Evolutionary conservation across 23 tunicate genomes (phyloP), one percentile per base, ranked within the genome.

Genomic region (Ciona savignyi): DNA sequence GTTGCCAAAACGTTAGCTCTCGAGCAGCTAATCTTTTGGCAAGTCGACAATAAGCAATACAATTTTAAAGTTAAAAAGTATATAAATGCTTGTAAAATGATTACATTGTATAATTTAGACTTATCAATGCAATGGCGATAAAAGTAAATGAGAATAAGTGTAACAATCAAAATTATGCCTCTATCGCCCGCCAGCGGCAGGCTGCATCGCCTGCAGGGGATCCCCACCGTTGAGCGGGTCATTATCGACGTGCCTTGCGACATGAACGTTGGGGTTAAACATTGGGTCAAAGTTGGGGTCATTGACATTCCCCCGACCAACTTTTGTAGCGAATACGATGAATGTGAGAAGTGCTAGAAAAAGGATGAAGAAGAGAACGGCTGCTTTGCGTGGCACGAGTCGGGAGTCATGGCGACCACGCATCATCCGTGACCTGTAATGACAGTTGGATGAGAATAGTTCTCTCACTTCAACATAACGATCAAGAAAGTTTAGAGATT

Each of bases 201-300:
- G 64, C 32, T 72, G 76, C 62, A 72, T 31, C 1, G 63, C 64
- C 49, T 72, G 76, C 23, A 72, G 32, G 11, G 76, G 76, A 49
- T 72, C 76, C 23, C 51, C 64, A 32, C 64, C 63, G 9, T 42
- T 25, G 32, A 25, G 60, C 27, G 33, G 21, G 63, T 42, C 51
- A 2, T 42, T 29, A 4, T 3, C 27, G 23, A 1, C 24, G 32
- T 23, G 76, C 2, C 51, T 25, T 1, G 78, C 96, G 1, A 83
- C 81, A 63, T 86, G 98, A 62, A 93, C 81, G 68, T 93, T 93
- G 48, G 98, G 98, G 80, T 93, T 93, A 30, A 69, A 34, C 83
- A 85, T 65, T 34, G 98, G 98, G 76, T 92, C 98, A 70, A 92
- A 80, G 63, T 67, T 82, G 23, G 98, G 98, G 71, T 82, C 87